Conservation (phyloP, 2,888 invertebrate species). For the Drosophila borborema region DNA sequence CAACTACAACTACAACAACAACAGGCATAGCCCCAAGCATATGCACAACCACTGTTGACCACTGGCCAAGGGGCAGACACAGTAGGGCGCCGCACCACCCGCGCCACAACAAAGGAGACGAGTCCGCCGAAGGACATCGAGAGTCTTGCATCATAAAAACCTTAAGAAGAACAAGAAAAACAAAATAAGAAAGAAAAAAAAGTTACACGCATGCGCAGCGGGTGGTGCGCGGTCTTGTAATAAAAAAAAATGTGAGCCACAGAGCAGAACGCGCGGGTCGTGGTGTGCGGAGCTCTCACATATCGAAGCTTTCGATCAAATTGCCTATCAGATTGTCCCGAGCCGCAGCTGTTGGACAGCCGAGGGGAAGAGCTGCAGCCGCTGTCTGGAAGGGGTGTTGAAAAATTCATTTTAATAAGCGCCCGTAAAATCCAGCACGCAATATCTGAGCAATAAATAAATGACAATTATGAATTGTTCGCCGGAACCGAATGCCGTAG, state of each 20-base stretch:
- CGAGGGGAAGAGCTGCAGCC: background rate
- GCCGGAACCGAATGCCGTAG: constrained; percentile 21
- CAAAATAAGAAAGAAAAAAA: constrained; percentile 36
- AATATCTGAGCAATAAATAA: constrained; percentile 83
- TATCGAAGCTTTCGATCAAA: constrained; percentile 84
- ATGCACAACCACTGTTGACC: constrained; percentile 17
- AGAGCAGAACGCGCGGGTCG: background rate
- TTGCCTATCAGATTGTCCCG: constrained; percentile 78
- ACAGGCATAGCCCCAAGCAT: background rate
- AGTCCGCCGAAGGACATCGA: constrained; percentile 60
- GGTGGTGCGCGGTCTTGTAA: constrained; percentile 69
- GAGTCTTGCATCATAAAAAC: constrained; percentile 44
- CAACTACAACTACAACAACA: background rate
- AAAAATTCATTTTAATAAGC: constrained; percentile 84
- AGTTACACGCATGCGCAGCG: constrained; percentile 71
- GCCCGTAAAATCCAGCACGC: constrained; percentile 82
- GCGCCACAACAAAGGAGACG: constrained; percentile 64
- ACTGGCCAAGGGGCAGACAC: background rate
- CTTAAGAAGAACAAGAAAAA: background rate
- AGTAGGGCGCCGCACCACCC: constrained; percentile 51
- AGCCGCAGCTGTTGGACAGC: background rate
- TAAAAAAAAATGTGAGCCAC: constrained; percentile 62
- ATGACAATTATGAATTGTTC: constrained; percentile 85
- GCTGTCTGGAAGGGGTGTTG: constrained; percentile 55
- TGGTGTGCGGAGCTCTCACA: constrained; percentile 34